A percentile compares a stretch with the other conserved stretches of the same genome.
Evolutionary conservation across 2,888 invertebrate genomes (phyloP).

Genomic region (Drosophila mercatorum): DNA sequence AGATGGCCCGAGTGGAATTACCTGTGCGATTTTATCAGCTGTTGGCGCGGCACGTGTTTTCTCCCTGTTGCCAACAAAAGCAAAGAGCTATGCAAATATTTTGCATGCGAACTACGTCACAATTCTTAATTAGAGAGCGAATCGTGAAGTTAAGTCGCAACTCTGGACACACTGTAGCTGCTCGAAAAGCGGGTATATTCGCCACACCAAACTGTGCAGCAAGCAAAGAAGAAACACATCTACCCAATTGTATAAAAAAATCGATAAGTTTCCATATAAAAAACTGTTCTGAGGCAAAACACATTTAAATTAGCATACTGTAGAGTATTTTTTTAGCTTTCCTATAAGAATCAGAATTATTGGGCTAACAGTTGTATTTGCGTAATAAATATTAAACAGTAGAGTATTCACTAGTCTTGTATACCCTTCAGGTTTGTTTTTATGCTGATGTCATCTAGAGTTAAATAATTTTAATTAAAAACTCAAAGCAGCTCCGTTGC

Average conservation of each 20-base stretch:
- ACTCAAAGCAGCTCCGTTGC: constrained; percentile 23
- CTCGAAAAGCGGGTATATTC: background rate
- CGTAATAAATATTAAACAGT: background rate
- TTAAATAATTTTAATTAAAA: constrained; percentile 61
- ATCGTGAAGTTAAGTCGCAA: constrained; percentile 9
- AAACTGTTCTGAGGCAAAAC: background rate
- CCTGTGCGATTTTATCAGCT: constrained; percentile 24
- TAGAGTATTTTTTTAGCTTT: background rate
- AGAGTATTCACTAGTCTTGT: constrained; percentile 1
- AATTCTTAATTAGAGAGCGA: constrained; percentile 33
- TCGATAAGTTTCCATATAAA: background rate
- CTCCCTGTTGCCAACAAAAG: background rate
- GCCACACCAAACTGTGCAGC: too few relatives aligned
- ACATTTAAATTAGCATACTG: background rate
- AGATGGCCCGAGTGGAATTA: constrained; percentile 9
- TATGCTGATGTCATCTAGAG: constrained; percentile 54
- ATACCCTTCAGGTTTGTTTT: constrained; percentile 9
- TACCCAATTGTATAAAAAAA: background rate
- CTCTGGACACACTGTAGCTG: background rate
- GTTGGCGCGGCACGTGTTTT: constrained; percentile 18
- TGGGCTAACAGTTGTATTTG: too few relatives aligned
- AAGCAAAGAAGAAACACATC: background rate
- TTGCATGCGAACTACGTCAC: constrained; percentile 25
- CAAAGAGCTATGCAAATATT: constrained; percentile 42
- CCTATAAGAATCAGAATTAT: background rate